Evolutionary conservation across 2,113 vertebrate genomes (phyloP).

Genomic region (Mustela lutreola): DNA sequence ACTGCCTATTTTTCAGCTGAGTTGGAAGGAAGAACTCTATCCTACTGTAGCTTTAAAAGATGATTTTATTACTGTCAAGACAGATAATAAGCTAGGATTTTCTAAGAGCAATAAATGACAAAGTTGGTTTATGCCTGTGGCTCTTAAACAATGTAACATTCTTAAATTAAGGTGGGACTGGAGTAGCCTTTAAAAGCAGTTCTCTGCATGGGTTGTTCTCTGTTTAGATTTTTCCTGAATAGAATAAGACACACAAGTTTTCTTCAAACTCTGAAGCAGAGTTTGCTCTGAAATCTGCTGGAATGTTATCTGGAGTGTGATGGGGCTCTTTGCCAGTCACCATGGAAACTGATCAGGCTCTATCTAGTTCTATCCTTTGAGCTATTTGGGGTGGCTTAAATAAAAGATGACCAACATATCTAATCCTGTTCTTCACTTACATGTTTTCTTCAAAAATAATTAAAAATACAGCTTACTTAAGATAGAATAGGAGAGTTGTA

Average conservation of each 20-base stretch:
- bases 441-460: conserved; percentile 58
- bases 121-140: conserved; percentile 50
- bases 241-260: conserved; percentile 32
- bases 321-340: conserved; percentile 55
- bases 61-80: conserved; percentile 66
- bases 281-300: conserved; percentile 60
- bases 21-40: conserved; percentile 47
- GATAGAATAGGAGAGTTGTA: conserved; percentile 26
- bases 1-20: conserved; percentile 53
- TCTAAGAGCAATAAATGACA: conserved; percentile 62
- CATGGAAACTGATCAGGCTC: conserved; percentile 66
- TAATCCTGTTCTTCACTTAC: conserved; percentile 38
- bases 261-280: conserved; percentile 44
- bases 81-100: conserved; percentile 61
- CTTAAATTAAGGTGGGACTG: conserved; percentile 43
- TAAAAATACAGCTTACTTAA: conserved; percentile 45
- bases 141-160: conserved; percentile 61
- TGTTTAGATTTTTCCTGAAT: conserved; percentile 48
- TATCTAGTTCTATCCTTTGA: conserved; percentile 34
- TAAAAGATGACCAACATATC: conserved; percentile 47
- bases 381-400: conserved; percentile 46
- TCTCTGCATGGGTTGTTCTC: background rate
- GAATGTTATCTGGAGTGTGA: conserved; percentile 50
- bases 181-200: conserved; percentile 54
- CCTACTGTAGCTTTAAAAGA: conserved; percentile 65